Base-by-base conservation (phyloP, 2,113 vertebrate genomes). In the Proterorhinus semilunaris region DNA sequence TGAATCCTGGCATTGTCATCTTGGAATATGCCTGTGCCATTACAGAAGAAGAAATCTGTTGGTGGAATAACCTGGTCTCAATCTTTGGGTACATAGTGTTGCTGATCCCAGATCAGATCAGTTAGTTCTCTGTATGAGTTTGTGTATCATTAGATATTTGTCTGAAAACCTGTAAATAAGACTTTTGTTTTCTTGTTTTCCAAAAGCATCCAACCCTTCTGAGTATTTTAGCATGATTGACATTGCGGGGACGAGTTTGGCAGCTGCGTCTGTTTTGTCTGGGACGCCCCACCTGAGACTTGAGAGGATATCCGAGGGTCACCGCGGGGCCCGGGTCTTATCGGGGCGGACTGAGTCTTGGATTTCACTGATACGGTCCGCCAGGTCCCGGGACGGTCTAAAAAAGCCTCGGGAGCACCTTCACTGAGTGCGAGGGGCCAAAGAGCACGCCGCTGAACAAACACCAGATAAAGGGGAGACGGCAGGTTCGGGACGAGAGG, bases 331-430 rank as follows among this genome's bases (percentile, higher is more conserved):
- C 21, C 5, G n/a, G 16, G 15, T 82, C 66, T 93, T 88, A 91
- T 91, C 91, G 71, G 76, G 45, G 27, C 46, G 69, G 42, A 54
- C 63, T 63, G 86, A 87, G 79, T 89, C 85, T 75, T 81, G 79
- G 86, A 81, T 84, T 85, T 69, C 76, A 75, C 11, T 54, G 71
- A 82, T 78, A 81, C 61, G 62, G 71, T 21, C 57, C 83, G 79
- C 78, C 74, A 36, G 47, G 89, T 76, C 76, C 80, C 54, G 88
- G 91, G 70, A 87, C 89, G 44, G 74, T 4, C 86, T 88, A 83
- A 36, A 36, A 27, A 82, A 66, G 87, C 79, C 43, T 11, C 17
- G 54, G 21, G 36, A 69, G 16, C 42, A 58, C 13, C 21, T 49
- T 15, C 55, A 45, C 67, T 9, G 52, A 53, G 57, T 44, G 16